phyloP scores from a whole-genome alignment of 2,113 vertebrate genomes.

The Engraulis encrasicolus region DNA sequence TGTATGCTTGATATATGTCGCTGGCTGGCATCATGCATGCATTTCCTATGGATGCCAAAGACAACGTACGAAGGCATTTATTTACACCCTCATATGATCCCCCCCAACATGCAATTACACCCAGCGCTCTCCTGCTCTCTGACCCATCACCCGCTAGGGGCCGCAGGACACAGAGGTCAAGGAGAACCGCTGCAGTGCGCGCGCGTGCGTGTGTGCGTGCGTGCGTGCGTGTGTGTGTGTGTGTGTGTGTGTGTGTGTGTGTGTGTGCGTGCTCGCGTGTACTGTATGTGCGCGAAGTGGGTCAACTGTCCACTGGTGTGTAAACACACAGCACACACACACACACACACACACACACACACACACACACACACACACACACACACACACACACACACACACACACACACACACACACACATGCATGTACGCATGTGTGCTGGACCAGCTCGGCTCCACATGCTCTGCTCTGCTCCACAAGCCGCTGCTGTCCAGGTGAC shows the following conservation, averaged over 20 bases:
- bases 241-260: conserved; percentile 40
- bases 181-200: conserved; percentile 2
- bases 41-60: conserved; percentile 1
- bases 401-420: too few species aligned
- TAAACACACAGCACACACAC: conserved; percentile 69
- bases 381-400: too few species aligned
- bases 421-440: too few species aligned
- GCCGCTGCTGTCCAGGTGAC: conserved; percentile 65
- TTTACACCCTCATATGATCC: conserved; percentile 23
- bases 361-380: too few species aligned
- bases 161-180: neutral
- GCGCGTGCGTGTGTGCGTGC: neutral
- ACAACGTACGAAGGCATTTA: neutral
- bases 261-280: conserved; percentile 35
- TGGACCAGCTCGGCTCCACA: too few species aligned
- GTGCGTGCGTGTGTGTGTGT: neutral
- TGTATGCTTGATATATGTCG: too few species aligned
- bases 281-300: conserved; percentile 57
- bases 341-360: too few species aligned
- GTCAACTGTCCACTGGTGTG: conserved; percentile 62
- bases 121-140: neutral
- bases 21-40: too few species aligned
- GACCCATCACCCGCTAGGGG: conserved; percentile 15
- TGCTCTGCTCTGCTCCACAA: conserved; percentile 62
- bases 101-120: conserved; percentile 18